These are phyloP conservation scores for Platysteira castanea DNA, from an alignment of 2,113 vertebrate genomes.

Conservation along the genomic window DNA sequence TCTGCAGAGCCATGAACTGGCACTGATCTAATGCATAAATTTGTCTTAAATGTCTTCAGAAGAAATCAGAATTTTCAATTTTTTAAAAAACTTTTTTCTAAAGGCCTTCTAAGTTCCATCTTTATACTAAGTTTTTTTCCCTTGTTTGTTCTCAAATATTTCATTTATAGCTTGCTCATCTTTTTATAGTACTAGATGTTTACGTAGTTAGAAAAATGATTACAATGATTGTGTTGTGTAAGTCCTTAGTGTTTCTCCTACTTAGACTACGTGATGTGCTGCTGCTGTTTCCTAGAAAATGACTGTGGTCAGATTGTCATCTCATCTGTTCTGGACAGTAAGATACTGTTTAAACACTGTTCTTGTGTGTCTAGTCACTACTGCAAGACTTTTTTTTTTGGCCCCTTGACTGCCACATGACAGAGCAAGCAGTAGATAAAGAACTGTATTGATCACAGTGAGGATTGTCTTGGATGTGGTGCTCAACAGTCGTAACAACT, in stretches of 20 bases:
- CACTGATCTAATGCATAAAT: not conserved
- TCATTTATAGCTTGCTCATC: constrained; percentile 11
- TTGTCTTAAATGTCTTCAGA: not conserved
- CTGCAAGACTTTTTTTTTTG: not conserved
- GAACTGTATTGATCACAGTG: not conserved
- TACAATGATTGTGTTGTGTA: constrained; percentile 53
- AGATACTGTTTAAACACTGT: constrained; percentile 54
- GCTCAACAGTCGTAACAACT: not conserved
- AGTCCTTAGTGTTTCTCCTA: constrained; percentile 22
- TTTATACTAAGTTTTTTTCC: not conserved
- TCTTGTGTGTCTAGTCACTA: constrained; percentile 28
- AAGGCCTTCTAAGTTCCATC: not conserved
- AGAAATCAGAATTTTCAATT: not conserved
- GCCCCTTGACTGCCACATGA: constrained; percentile 61
- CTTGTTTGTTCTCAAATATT: constrained; percentile 5
- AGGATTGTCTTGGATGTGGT: not conserved
- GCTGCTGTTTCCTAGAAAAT: constrained; percentile 59
- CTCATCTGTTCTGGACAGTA: constrained; percentile 36
- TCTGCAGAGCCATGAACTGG: not conserved
- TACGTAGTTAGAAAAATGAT: constrained; percentile 29
- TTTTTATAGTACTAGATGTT: constrained; percentile 50
- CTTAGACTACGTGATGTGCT: not conserved
- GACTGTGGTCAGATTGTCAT: constrained; percentile 58
- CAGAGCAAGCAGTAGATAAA: constrained; percentile 43
- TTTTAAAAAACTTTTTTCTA: not conserved